phyloP scores from a whole-genome alignment of 2,113 vertebrate genomes.

The Apaloderma vittatum region DNA sequence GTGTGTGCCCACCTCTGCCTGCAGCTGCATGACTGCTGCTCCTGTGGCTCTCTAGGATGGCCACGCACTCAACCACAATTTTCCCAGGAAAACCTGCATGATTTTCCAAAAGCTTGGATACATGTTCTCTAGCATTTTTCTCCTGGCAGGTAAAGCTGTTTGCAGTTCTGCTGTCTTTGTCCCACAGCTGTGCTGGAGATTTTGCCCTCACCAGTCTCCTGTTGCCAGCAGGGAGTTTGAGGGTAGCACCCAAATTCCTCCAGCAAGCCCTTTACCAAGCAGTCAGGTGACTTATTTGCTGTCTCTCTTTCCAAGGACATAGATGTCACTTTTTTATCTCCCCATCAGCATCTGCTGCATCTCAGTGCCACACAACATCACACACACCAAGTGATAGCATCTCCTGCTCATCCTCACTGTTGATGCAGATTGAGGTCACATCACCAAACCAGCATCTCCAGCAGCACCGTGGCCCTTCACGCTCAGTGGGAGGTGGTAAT shows the following conservation, averaged over 20 bases:
- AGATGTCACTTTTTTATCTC: neutral
- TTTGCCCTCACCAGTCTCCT: neutral
- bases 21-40: neutral
- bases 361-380: neutral
- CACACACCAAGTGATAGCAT: neutral
- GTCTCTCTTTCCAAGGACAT: neutral
- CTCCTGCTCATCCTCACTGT: accelerated
- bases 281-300: neutral
- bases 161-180: neutral
- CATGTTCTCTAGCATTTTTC: neutral
- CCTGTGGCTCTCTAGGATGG: neutral
- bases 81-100: neutral
- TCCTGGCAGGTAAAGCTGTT: neutral
- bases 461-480: neutral
- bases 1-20: neutral
- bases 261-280: neutral
- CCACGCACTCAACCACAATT: neutral
- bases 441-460: neutral
- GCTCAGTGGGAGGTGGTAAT: accelerated
- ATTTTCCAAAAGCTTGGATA: neutral
- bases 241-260: neutral
- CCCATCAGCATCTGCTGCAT: neutral
- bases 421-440: neutral
- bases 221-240: neutral
- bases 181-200: neutral